Base-by-base conservation (phyloP, 2,888 invertebrate species). In the Orchesella flavescens region DNA sequence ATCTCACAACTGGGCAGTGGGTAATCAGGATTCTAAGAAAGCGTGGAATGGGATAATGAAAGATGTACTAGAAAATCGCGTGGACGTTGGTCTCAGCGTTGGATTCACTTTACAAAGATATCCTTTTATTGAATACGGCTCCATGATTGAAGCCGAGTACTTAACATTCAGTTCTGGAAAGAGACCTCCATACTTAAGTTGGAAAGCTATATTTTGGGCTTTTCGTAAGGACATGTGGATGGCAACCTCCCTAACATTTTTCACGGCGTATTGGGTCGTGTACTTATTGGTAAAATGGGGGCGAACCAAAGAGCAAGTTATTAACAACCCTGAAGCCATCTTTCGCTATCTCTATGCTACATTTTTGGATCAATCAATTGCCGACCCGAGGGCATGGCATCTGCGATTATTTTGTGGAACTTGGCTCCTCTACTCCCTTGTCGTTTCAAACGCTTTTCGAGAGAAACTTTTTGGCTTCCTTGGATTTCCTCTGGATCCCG, bases 381-480 rank as follows among this genome's bases (percentile, higher is more conserved):
- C 7, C 0, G 17, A 15, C 23, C 59, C 72, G 17, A 3, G 9
- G 9, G 9, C 57, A 17, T 23, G 17, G 7, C 21, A 49, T 59
- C 1, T 19, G 5, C 46, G 73, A 49, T 7, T 82, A 4, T 63
- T 81, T 17, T 66, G 59, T 19, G 5, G 65, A 2, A 65, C 57
- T 49, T 84, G 76, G 77, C 24, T 81, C 4, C 17, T 84, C 34
- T 73, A 57, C 23, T 49, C 68, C 4, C 7, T 84, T 0, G 55
- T 84, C 13, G 66, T 81, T 12, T 57, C 82, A 10, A 83, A 74
- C 15, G 85, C 71, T 1, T 86, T 85, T 63, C 66, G 72, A n/a
- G 79, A 84, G 5, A 82, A 82, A 77, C 59, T 86, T 12, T 44
- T 85, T 12, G 59, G 66, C 13, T 82, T 79, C 44, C 76, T 85